Evolutionary conservation across 2,888 invertebrate species (phyloP), one percentile per base, ranked within the genome.

Genomic region (Diplolepis rosae): DNA sequence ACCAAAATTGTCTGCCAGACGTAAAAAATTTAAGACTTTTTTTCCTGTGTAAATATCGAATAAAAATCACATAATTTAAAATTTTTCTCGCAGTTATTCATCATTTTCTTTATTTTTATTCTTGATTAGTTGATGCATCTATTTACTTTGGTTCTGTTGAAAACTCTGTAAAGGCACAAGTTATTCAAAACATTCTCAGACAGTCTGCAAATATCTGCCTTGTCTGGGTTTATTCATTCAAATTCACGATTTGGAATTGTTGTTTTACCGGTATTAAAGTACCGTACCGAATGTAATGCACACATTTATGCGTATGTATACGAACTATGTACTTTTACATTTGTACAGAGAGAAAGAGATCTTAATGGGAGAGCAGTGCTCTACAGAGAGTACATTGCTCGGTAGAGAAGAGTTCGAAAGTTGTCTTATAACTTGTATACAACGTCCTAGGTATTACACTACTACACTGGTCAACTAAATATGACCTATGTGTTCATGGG

Each of bases 141-240:
- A 18, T 56, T 22, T 56, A 18, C 35, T 18, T 56, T 32, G 35
- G 22, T 61, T n/a, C 35, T 35, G 39, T 48, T 48, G 4, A 11
- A 22, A 11, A 61, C 35, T 39, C 7, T 27, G 61, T 35, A 61
- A 61, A 61, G 24, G 39, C 32, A 22, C 24, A 39, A 39, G 32
- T 35, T 39, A 35, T 61, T 61, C 61, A 61, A 61, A 61, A 61
- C 61, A 39, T 13, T 61, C 39, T 35, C 39, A 61, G 61, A 61
- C 61, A 39, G 61, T 35, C 39, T 61, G 61, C 24, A 61, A 61
- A 61, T 61, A 61, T 61, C 39, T 61, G 39, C 24, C 24, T 15
- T 61, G 39, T 61, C 39, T 39, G 61, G 39, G 27, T 35, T 61
- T 39, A 61, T n/a, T 61, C n/a, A n/a, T n/a, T 24, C 39, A 24